Conservation (phyloP, 2,113 vertebrate species). For the Paramisgurnus dabryanus region DNA sequence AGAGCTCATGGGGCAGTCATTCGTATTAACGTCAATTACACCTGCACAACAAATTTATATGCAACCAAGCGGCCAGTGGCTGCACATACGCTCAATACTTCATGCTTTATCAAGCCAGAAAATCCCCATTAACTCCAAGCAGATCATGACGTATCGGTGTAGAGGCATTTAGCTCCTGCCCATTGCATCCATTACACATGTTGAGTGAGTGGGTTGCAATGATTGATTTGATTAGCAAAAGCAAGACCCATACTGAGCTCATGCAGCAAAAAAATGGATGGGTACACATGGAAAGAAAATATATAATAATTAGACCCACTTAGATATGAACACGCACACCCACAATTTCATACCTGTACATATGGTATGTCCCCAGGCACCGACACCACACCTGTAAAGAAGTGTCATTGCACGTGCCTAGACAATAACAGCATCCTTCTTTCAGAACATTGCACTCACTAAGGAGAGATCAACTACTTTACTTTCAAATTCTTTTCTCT, state of each 20-base stretch:
- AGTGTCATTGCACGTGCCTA: not conserved
- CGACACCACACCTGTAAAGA: not conserved
- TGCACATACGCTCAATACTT: constrained; percentile 29
- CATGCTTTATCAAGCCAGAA: constrained; percentile 49
- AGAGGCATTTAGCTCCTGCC: constrained; percentile 26
- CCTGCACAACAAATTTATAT: constrained; percentile 6
- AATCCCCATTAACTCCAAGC: constrained; percentile 48
- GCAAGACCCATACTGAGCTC: not conserved
- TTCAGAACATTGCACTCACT: not conserved
- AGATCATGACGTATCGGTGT: constrained; percentile 27
- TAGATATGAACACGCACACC: not conserved
- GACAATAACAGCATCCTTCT: not conserved
- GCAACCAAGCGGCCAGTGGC: constrained; percentile 4
- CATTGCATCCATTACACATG: constrained; percentile 31
- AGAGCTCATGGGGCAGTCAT: not conserved
- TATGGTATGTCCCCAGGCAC: not conserved
- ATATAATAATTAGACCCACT: not conserved
- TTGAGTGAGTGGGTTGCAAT: not conserved
- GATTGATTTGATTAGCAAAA: constrained; percentile 36
- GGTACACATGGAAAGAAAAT: not conserved
- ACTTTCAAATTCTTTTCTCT: not conserved
- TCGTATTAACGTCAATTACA: constrained; percentile 34
- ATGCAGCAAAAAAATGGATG: not conserved
- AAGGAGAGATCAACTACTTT: not conserved
- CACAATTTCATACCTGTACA: not conserved